These are phyloP conservation scores for Halcyon malimbica DNA, from an alignment of 2,113 vertebrate genomes.

Conservation along the genomic window DNA sequence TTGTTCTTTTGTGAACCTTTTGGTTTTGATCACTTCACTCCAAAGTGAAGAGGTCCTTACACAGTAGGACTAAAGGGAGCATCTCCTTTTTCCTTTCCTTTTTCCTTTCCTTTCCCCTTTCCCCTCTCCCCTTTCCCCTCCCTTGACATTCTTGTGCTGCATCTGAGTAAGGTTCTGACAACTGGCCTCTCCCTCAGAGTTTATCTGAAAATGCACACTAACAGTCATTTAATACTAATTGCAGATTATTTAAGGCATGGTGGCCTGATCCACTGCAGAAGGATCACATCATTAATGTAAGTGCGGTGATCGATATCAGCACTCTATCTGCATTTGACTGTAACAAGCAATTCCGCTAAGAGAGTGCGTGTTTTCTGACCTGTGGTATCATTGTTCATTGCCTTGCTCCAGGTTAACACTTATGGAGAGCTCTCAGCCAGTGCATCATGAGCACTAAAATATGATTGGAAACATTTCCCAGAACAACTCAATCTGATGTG, in stretches of 20 bases:
- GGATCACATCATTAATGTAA: not conserved
- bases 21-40: not conserved
- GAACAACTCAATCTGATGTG: not conserved
- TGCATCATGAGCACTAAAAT: not conserved
- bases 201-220: not conserved
- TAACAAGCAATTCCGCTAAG: not conserved
- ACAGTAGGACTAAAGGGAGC: not conserved
- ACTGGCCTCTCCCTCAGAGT: not conserved
- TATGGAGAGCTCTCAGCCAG: not conserved
- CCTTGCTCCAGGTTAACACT: not conserved
- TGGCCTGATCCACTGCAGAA: not conserved
- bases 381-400: not conserved
- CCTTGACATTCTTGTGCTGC: not conserved
- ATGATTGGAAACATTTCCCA: not conserved
- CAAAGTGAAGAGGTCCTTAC: not conserved
- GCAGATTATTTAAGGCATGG: not conserved
- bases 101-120: not conserved
- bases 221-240: not conserved
- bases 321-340: not conserved
- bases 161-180: not conserved
- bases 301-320: not conserved
- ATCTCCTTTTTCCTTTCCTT: not conserved
- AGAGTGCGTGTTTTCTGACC: not conserved
- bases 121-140: too few species aligned
- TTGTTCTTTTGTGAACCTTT: not conserved